Evolutionary conservation across 2,113 vertebrate genomes (phyloP).

Genomic region (Xenopus laevis): DNA sequence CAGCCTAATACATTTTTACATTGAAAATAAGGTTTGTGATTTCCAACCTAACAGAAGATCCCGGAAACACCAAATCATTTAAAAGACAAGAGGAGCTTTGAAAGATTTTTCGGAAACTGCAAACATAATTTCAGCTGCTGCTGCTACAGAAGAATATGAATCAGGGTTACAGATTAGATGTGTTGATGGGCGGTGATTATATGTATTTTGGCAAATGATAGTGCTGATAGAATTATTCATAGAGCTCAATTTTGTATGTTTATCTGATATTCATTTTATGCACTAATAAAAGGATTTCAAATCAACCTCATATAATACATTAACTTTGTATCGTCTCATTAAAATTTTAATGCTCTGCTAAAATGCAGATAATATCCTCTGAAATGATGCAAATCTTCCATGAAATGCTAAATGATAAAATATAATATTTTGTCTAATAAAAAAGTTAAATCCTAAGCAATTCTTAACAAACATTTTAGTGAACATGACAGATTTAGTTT

Average conservation of each 20-base stretch:
- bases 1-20: too few relatives aligned
- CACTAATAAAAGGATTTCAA: conserved; percentile 43
- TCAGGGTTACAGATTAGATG: conserved; percentile 32
- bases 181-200: conserved; percentile 30
- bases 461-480: not conserved
- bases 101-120: not conserved
- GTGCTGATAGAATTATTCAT: conserved; percentile 42
- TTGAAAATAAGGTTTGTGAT: too few relatives aligned
- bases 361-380: conserved; percentile 33
- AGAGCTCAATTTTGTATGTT: conserved; percentile 34
- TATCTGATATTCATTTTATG: conserved; percentile 42
- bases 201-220: conserved; percentile 38
- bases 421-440: conserved; percentile 3
- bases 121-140: conserved; percentile 3
- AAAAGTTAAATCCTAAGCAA: conserved; percentile 10
- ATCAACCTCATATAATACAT: conserved; percentile 42
- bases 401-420: conserved; percentile 24
- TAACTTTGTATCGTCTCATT: conserved; percentile 45
- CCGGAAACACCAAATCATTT: not conserved
- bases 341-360: conserved; percentile 41
- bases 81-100: not conserved
- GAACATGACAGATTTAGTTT: too few relatives aligned
- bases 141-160: conserved; percentile 10
- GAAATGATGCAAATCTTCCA: conserved; percentile 18
- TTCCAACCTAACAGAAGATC: not conserved